Percentiles rank a stretch among this genome's conserved stretches.
Conservation (phyloP, 2,797 vertebrate genomes). For the Eurystomus glaucurus region DNA sequence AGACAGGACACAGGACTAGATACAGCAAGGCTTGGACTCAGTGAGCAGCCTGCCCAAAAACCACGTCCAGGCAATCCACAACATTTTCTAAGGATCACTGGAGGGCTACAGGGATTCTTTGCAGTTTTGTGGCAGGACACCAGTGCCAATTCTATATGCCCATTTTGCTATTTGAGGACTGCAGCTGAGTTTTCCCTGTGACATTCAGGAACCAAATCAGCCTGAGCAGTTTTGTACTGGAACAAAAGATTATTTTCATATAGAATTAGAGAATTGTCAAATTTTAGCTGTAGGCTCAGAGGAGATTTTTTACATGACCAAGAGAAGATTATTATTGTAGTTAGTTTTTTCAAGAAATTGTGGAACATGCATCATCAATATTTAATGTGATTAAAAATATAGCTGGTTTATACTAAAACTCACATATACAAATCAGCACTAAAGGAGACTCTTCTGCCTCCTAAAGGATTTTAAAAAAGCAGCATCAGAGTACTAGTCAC, state of each 20-base stretch:
- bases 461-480: not conserved
- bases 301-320: conserved; percentile 5
- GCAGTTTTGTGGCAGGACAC: not conserved
- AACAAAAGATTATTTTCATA: conserved; percentile 13
- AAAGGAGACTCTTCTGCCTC: not conserved
- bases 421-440: conserved; percentile 27
- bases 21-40: not conserved
- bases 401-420: conserved; percentile 39
- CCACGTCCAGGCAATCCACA: not conserved
- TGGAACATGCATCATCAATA: conserved; percentile 50
- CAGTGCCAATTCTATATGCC: not conserved
- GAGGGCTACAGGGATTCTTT: not conserved
- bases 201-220: not conserved
- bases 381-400: conserved; percentile 44
- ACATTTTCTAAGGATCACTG: not conserved
- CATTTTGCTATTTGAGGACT: not conserved
- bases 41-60: not conserved
- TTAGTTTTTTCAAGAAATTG: not conserved
- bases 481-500: not conserved
- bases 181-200: not conserved
- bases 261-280: not conserved
- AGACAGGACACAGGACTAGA: not conserved
- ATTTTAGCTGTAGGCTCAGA: not conserved
- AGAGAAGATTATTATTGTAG: not conserved
- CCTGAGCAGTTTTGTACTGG: not conserved